These are phyloP conservation scores for Marasmarcha lunaedactyla DNA, from an alignment of 2,888 invertebrate species.

Conservation along the genomic window DNA sequence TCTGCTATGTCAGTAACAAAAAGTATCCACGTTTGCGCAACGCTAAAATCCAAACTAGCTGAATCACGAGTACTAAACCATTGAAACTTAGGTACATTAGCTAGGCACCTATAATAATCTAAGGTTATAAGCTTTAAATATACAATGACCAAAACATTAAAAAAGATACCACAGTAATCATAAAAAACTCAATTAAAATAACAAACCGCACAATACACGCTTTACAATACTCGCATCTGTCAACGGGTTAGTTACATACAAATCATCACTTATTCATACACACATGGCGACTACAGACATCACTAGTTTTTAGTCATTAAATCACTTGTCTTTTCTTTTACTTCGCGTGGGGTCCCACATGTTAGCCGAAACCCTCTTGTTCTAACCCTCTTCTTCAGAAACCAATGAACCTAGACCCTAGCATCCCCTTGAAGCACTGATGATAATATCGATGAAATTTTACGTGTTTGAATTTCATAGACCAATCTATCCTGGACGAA, in stretches of 20 bases:
- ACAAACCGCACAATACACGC: too few species aligned
- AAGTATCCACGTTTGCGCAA: too few species aligned
- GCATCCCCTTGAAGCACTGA: slow-evolving; percentile 11
- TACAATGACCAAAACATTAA: too few species aligned
- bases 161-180: too few species aligned
- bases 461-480: slow-evolving; percentile 13
- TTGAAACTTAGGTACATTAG: too few species aligned
- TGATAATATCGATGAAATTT: too few species aligned
- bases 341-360: slow-evolving; percentile 61
- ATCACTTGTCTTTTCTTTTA: slow-evolving; percentile 42
- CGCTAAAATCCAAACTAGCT: too few species aligned
- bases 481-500: slow-evolving; percentile 23
- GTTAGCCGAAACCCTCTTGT: slow-evolving; percentile 44
- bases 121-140: too few species aligned
- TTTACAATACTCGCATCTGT: background rate
- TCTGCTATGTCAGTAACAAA: too few species aligned
- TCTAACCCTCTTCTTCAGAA: slow-evolving; percentile 26
- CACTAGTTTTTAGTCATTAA: slow-evolving; percentile 33
- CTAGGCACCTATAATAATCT: too few species aligned
- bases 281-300: background rate
- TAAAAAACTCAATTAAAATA: too few species aligned
- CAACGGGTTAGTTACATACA: background rate
- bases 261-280: slow-evolving; percentile 1
- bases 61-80: too few species aligned
- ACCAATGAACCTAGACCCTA: slow-evolving; percentile 20